A percentile compares a stretch with the other conserved stretches of the same genome.
phyloP scores from a whole-genome alignment of 2,113 vertebrate species.

The Dipodomys merriami region DNA sequence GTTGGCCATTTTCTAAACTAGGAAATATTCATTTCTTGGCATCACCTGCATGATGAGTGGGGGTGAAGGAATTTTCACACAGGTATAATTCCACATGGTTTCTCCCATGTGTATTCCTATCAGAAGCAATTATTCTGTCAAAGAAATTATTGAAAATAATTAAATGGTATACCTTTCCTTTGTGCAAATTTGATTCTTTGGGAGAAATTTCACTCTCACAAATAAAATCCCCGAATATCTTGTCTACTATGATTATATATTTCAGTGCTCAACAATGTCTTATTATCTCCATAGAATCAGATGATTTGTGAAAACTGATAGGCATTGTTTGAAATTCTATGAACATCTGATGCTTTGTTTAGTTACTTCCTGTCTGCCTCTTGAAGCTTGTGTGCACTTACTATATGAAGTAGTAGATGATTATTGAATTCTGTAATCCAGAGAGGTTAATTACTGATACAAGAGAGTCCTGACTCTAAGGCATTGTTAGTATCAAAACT shows the following conservation, averaged over 20 bases:
- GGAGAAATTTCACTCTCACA: slow-evolving; percentile 58
- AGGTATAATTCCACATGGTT: background rate
- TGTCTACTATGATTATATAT: background rate
- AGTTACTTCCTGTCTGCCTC: slow-evolving; percentile 41
- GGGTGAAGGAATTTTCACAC: background rate
- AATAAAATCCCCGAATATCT: slow-evolving; percentile 14
- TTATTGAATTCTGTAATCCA: background rate
- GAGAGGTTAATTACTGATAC: slow-evolving; percentile 23
- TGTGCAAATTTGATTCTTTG: slow-evolving; percentile 46
- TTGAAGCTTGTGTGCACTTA: background rate
- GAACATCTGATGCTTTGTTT: background rate
- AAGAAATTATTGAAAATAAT: background rate
- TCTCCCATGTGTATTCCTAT: background rate
- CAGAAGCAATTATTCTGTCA: background rate
- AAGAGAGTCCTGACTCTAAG: slow-evolving; percentile 31
- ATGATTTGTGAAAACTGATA: slow-evolving; percentile 44
- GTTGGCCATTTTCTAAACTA: background rate
- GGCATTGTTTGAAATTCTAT: background rate
- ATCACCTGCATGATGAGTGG: background rate
- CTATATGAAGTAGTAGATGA: background rate
- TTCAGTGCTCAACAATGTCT: slow-evolving; percentile 34
- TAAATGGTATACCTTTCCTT: slow-evolving; percentile 20
- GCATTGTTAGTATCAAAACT: background rate
- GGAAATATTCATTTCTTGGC: background rate
- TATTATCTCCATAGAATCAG: slow-evolving; percentile 42